A percentile compares a stretch with the other conserved stretches of the same genome.
Conservation (phyloP, 2,113 vertebrate species). For the Phylloscopus trochiloides region DNA sequence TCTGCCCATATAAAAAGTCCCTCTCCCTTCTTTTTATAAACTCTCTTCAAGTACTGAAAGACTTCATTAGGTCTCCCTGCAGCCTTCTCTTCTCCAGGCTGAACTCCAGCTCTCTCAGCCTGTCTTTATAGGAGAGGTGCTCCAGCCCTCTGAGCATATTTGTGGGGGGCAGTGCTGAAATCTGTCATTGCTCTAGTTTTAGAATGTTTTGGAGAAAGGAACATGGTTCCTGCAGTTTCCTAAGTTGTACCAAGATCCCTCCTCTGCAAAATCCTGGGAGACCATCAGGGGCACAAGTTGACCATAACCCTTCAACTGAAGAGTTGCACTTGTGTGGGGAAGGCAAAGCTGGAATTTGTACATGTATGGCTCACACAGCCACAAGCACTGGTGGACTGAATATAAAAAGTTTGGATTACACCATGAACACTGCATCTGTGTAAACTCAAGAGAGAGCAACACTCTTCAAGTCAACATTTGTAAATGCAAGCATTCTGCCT, state of each 20-base stretch:
- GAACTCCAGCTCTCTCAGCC: not conserved
- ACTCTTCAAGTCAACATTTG: not conserved
- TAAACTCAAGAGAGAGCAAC: not conserved
- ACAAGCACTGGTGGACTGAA: not conserved
- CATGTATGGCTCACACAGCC: rapidly evolving
- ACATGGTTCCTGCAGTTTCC: not conserved
- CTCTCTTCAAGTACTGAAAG: not conserved
- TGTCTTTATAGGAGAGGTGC: not conserved
- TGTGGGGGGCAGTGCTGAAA: not conserved
- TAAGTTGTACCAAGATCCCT: not conserved
- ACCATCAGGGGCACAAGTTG: rapidly evolving
- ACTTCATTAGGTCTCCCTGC: not conserved
- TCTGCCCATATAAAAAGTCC: not conserved
- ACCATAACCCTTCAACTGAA: not conserved
- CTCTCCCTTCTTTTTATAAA: not conserved
- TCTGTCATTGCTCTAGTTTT: not conserved
- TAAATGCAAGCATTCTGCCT: not conserved
- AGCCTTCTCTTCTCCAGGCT: not conserved
- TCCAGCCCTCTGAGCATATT: not conserved
- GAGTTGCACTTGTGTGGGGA: not conserved
- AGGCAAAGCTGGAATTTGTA: not conserved
- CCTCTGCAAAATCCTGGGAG: not conserved
- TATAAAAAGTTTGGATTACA: not conserved
- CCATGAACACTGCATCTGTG: not conserved
- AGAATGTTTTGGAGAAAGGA: not conserved